Percentiles rank a stretch among this genome's conserved stretches.
These are phyloP conservation scores for Myotis pilosus DNA, from an alignment of 2,797 vertebrate species.

Conservation along the genomic window DNA sequence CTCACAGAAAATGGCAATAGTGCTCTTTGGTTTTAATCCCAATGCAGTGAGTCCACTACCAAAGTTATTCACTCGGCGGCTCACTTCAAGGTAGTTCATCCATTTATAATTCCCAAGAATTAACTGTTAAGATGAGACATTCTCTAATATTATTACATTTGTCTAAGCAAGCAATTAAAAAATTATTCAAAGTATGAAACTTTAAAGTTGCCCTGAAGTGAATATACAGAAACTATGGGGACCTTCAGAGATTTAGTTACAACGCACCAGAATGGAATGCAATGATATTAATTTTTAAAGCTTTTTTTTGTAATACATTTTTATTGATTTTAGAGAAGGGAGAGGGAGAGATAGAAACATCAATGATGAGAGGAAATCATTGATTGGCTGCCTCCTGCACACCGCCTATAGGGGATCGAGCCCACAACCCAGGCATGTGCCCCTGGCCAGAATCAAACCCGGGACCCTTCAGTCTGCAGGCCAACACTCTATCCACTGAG, in stretches of 20 bases:
- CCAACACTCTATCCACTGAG: no score
- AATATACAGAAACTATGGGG: not conserved
- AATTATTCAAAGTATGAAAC: not conserved
- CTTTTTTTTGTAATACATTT: no score
- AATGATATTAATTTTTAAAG: not conserved
- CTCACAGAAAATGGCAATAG: slow-evolving; percentile 96
- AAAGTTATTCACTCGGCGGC: slow-evolving; percentile 85
- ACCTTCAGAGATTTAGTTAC: slow-evolving; percentile 17
- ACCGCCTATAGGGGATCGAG: no score
- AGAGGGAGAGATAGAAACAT: no score
- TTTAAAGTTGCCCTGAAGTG: slow-evolving; percentile 14
- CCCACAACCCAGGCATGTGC: no score
- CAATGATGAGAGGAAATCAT: no score
- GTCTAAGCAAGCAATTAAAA: slow-evolving; percentile 42
- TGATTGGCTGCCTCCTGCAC: no score
- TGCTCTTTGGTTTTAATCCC: slow-evolving; percentile 90
- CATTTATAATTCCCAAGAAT: slow-evolving; percentile 95
- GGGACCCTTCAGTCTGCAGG: no score
- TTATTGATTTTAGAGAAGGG: no score
- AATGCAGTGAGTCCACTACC: slow-evolving; percentile 92
- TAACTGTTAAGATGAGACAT: slow-evolving; percentile 82
- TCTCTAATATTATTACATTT: slow-evolving; percentile 14
- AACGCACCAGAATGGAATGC: not conserved
- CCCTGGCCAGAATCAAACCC: no score
- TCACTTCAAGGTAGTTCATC: slow-evolving; percentile 92